Percentiles rank a stretch among this genome's conserved stretches.
phyloP scores from a whole-genome alignment of 2,888 invertebrate genomes.

The Synergus laeviventris region DNA sequence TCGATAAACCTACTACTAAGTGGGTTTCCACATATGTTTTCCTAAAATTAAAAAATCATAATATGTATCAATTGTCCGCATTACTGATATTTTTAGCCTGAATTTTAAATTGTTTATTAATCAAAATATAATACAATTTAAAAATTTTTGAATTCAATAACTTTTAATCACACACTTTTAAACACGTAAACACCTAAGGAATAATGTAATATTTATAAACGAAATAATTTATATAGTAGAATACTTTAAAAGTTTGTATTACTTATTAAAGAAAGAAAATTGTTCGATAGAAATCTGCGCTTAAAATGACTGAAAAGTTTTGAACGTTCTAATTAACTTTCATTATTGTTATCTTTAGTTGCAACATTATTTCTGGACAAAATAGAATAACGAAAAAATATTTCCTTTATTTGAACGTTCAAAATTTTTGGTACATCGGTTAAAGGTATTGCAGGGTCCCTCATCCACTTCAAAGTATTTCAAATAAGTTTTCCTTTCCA shows the following conservation, averaged over 20 bases:
- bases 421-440: background rate
- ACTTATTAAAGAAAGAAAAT: too few species aligned
- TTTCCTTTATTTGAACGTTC: too few species aligned
- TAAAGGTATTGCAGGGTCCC: background rate
- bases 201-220: background rate
- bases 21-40: slow-evolving; percentile 13
- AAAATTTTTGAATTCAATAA: too few species aligned
- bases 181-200: background rate
- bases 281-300: too few species aligned
- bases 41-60: slow-evolving; percentile 19
- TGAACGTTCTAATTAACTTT: too few species aligned
- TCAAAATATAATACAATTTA: too few species aligned
- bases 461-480: background rate
- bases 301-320: too few species aligned
- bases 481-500: background rate
- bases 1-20: background rate
- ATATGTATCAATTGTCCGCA: slow-evolving; percentile 9
- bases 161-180: background rate
- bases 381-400: too few species aligned
- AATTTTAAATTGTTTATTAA: background rate
- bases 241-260: background rate
- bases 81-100: background rate
- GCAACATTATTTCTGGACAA: too few species aligned
- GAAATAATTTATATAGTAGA: background rate
- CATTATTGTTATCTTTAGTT: too few species aligned